Base-by-base conservation (phyloP, 2,113 vertebrate species). In the Catagonus wagneri region DNA sequence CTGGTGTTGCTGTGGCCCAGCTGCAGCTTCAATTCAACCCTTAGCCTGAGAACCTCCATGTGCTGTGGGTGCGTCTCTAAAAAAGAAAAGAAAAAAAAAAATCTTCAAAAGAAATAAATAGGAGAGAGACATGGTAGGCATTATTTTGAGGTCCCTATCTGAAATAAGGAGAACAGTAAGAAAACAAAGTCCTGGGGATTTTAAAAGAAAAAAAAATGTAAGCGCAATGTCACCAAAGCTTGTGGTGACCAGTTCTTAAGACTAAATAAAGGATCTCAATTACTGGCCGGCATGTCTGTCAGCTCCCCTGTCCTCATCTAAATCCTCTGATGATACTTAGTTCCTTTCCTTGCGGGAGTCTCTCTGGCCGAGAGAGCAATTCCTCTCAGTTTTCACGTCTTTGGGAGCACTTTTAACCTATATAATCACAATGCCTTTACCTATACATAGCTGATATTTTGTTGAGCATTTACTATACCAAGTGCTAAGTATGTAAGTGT, bases 71-170 rank as follows among this genome's bases (percentile, higher is more conserved):
- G 60, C 22, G 23, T 22, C 60, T 22, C 60, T 23, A 61, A 25
- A 61, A 44, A 44, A 44, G 44, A 56, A 56, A 56, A 56, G 14
- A 56, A 66, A 65, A 75, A 50, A 75, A 32, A 52, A 50, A 66
- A 69, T 63, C 17, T 69, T 93, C 20, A 72, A 91, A 69, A 9
- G 71, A 83, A 96, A 74, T n/a, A 9, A 81, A 89, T 76, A 54
- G 14, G 15, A 74, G 23, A 72, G 17, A 2, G 9, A 83, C 39
- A 14, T 50, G 50, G 10, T n/a, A 3, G 32, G 2, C n/a, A 36
- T 87, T 86, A 52, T 44, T 2, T 23, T 11, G 1, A 3, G 25
- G 6, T 2, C 36, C 27, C 20, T 72, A 13, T 68, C 17, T 81
- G 39, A 88, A 76, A 83, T 29, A 22, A 93, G 58, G 22, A 34